phyloP scores from a whole-genome alignment of 2,888 invertebrate species.

The Lycaena phlaeas region DNA sequence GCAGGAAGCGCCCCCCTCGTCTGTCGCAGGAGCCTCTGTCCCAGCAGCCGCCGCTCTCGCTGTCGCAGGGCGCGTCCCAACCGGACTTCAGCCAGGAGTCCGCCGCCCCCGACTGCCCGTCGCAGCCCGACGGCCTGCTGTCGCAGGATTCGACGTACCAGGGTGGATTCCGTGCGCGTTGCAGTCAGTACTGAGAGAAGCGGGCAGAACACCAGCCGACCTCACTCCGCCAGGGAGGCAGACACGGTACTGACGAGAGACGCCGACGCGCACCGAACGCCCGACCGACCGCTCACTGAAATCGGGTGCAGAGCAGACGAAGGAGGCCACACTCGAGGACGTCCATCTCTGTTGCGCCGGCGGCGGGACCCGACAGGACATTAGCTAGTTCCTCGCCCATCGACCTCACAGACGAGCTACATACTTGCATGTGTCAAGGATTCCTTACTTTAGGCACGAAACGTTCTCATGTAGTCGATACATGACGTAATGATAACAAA shows the following conservation, averaged over 20 bases:
- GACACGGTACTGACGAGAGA: slow-evolving; percentile 37
- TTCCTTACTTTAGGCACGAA: slow-evolving; percentile 6
- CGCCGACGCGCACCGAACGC: slow-evolving; percentile 22
- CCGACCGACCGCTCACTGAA: too few relatives aligned
- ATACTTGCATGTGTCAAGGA: slow-evolving; percentile 9
- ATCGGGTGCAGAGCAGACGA: slow-evolving; percentile 2
- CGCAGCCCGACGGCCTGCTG: slow-evolving; percentile 94
- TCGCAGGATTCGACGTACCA: slow-evolving; percentile 94
- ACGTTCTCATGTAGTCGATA: background rate
- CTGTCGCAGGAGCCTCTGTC: slow-evolving; percentile 81
- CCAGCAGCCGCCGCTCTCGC: slow-evolving; percentile 78
- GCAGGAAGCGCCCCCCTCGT: slow-evolving; percentile 51
- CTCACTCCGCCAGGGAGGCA: slow-evolving; percentile 29
- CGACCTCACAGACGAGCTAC: slow-evolving; percentile 13
- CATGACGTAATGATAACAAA: slow-evolving; percentile 18
- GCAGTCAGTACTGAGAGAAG: slow-evolving; percentile 82
- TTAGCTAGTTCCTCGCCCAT: slow-evolving; percentile 22
- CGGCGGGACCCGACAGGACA: slow-evolving; percentile 8
- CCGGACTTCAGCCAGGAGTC: slow-evolving; percentile 87
- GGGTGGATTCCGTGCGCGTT: slow-evolving; percentile 79
- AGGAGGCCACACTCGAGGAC: slow-evolving; percentile 11
- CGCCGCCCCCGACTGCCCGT: slow-evolving; percentile 88
- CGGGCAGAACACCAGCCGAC: slow-evolving; percentile 89
- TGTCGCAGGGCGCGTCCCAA: slow-evolving; percentile 82
- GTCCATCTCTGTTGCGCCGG: slow-evolving; percentile 11